Percentiles rank a stretch among this genome's conserved stretches.
Conservation (phyloP, 92 coral and sea anemone genomes). For the Ricordea florida region DNA sequence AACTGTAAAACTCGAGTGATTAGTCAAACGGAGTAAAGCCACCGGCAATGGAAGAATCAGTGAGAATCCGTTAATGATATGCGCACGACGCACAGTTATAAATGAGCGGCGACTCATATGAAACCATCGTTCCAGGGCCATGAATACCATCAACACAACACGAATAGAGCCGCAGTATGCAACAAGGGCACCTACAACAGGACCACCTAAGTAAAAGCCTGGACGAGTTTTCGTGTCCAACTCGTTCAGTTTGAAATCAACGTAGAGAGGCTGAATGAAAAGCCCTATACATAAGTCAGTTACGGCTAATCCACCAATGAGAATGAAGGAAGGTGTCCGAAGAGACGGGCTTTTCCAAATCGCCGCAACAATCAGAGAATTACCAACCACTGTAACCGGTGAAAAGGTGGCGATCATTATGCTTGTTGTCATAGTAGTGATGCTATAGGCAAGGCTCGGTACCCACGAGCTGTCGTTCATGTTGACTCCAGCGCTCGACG, state of each 20-base stretch:
- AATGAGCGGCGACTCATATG: background rate
- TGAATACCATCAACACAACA: background rate
- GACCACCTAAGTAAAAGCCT: background rate
- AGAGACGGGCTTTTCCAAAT: slow-evolving; percentile 10
- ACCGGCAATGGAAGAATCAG: background rate
- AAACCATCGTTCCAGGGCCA: slow-evolving; percentile 12
- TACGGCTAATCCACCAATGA: slow-evolving; percentile 19
- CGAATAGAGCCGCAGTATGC: background rate
- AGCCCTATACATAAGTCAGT: slow-evolving; percentile 30
- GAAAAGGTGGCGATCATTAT: background rate
- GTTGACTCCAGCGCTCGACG: no score
- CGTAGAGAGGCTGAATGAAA: slow-evolving; percentile 25
- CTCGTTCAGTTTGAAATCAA: background rate
- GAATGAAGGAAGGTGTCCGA: slow-evolving; percentile 18
- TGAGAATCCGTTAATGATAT: background rate
- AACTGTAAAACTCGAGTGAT: background rate
- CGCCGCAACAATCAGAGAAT: slow-evolving; percentile 21
- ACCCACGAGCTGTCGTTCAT: no score
- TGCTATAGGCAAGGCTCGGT: background rate
- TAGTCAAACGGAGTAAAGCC: background rate
- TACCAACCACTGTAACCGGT: slow-evolving; percentile 22
- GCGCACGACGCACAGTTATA: background rate
- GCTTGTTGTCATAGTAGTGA: background rate
- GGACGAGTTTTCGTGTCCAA: background rate
- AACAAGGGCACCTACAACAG: background rate